Base-by-base conservation (phyloP, 2,113 vertebrate species). In the Agelaius tricolor region DNA sequence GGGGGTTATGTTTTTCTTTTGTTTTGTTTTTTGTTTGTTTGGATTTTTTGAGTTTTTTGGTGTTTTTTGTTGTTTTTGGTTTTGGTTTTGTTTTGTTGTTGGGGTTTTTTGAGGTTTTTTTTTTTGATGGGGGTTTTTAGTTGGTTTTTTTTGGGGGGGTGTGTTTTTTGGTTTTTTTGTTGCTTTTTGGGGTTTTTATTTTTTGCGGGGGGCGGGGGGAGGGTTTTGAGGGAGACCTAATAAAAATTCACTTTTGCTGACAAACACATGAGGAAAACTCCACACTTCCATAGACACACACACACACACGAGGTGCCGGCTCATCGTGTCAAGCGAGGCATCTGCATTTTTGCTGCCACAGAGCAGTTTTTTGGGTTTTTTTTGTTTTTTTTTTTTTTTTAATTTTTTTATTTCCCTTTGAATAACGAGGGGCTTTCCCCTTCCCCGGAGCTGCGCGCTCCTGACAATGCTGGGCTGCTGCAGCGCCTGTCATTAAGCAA, bases 401-500 rank as follows among this genome's bases (percentile, higher is more conserved):
- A 37, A 35, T 13, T 13, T 49, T 49, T 46, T 43, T 39, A 20
- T 94, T 96, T 94, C 71, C 73, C 78, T 94, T 18, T 49, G 57
- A 73, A 87, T 84, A 87, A 21, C 65, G 71, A 84, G 82, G 92
- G 88, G 79, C 63, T 81, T 54, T 27, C n/a, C 78, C 67, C 46
- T 80, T 81, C 41, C 81, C 52, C 3, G 1, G 85, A 86, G 77
- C 83, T 71, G 49, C 21, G 35, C 37, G 65, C 89, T 96, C 74
- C 97, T 96, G 97, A 97, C 94, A 92, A 89, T 87, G 93, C 67
- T 26, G 85, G 85, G 97, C 96, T 58, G 27, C 94, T 89, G 75
- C 87, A 97, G 97, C 59, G 39, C 63, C 84, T 96, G 95, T 97
- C 97, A 97, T 98, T 97, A 98, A 97, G 96, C 97, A 96, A 92